A percentile compares a stretch with the other conserved stretches of the same genome.
Conservation (phyloP, 2,113 vertebrate genomes). For the Scalopus aquaticus region DNA sequence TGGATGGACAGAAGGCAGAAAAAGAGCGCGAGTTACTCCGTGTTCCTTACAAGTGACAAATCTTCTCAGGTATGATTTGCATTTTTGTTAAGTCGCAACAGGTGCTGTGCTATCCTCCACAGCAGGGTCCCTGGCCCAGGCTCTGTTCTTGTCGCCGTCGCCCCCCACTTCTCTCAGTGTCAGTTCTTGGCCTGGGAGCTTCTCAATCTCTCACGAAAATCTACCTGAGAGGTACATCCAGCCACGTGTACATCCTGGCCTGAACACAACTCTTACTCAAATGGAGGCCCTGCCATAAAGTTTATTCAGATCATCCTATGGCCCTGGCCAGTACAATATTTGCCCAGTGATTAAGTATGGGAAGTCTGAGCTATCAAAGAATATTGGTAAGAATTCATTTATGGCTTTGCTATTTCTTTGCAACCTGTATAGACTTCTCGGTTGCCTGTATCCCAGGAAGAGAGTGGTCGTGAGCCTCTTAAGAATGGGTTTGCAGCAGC, state of each 20-base stretch:
- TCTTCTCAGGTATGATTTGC: background rate
- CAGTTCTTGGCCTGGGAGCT: background rate
- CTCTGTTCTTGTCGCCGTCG: background rate
- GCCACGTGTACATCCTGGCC: background rate
- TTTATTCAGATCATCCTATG: background rate
- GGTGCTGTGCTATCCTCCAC: background rate
- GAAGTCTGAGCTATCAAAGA: background rate
- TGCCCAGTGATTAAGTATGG: background rate
- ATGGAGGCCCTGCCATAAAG: background rate
- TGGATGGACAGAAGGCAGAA: too few species aligned
- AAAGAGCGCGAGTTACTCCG: too few species aligned
- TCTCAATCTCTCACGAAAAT: background rate
- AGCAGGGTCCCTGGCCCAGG: too few species aligned
- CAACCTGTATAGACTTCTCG: background rate
- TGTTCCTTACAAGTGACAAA: background rate
- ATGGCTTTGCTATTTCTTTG: background rate
- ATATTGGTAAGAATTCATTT: background rate
- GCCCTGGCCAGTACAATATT: background rate
- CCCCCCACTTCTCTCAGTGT: background rate
- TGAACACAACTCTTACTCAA: background rate
- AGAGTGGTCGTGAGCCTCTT: background rate
- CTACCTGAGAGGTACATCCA: background rate
- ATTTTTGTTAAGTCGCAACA: background rate
- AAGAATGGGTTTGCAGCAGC: background rate
- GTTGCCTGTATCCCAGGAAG: background rate